These are phyloP conservation scores for Mobula hypostoma DNA, from an alignment of 2,113 vertebrate species.

Conservation along the genomic window DNA sequence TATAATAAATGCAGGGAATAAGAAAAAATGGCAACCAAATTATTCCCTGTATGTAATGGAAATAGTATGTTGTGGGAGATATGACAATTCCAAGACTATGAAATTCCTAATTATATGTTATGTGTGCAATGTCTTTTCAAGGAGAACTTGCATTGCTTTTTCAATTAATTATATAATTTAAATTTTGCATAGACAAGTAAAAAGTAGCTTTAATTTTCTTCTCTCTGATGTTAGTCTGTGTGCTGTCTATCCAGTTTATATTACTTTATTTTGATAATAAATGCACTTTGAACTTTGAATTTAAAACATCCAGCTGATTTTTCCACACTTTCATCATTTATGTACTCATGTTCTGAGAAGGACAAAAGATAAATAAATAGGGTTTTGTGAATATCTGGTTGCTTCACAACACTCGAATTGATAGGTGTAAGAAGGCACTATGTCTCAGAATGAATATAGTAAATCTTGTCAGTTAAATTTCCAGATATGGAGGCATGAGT, in stretches of 20 bases:
- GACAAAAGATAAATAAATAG: background rate
- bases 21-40: background rate
- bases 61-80: conserved; percentile 10
- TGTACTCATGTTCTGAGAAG: background rate
- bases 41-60: background rate
- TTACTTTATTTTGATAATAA: too few relatives aligned
- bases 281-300: too few relatives aligned
- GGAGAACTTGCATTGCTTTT: background rate
- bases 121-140: background rate
- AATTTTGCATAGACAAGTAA: background rate
- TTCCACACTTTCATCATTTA: conserved; percentile 7
- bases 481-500: background rate
- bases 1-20: background rate
- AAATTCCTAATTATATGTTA: conserved; percentile 14
- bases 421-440: background rate
- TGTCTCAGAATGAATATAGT: background rate
- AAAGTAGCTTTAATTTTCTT: background rate
- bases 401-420: background rate
- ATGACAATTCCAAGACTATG: background rate
- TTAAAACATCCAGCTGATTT: background rate
- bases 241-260: background rate
- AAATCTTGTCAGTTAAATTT: background rate
- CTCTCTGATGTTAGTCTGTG: background rate
- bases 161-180: background rate
- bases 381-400: background rate